Evolutionary conservation across 1,140 invertebrate species (phyloP).

Genomic region (Heterodera schachtii): DNA sequence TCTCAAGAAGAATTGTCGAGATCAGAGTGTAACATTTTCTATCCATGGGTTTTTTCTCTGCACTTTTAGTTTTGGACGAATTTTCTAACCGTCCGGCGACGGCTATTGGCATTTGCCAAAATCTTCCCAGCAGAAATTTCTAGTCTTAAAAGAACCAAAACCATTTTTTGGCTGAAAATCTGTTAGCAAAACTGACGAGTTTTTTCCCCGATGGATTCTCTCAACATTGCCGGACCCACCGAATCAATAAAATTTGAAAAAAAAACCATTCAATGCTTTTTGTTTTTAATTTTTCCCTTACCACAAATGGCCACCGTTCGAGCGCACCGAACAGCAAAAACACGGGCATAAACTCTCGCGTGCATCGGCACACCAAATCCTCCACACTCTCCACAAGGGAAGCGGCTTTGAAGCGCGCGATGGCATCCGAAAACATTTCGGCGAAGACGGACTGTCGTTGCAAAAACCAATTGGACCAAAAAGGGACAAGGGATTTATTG

Average conservation of each 20-base stretch:
- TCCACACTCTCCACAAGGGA: conserved; percentile 29
- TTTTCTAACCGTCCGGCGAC: too few species aligned
- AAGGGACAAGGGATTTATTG: background rate
- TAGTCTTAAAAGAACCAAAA: background rate
- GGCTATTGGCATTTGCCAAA: background rate
- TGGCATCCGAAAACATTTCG: conserved; percentile 42
- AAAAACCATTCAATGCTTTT: background rate
- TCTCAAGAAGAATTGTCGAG: too few species aligned
- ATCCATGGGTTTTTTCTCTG: too few species aligned
- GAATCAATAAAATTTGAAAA: too few species aligned
- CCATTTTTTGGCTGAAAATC: background rate
- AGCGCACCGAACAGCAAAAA: conserved; percentile 40
- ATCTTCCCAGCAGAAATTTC: background rate
- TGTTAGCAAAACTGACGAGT: too few species aligned
- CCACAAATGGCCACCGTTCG: conserved; percentile 36
- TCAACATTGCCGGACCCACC: too few species aligned
- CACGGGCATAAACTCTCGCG: conserved; percentile 31
- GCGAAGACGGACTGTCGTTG: conserved; percentile 29
- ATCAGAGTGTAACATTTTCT: too few species aligned
- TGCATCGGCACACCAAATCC: conserved; percentile 37
- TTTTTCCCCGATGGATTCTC: too few species aligned
- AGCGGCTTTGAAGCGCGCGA: conserved; percentile 42
- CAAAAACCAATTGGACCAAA: conserved; percentile 42
- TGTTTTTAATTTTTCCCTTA: background rate
- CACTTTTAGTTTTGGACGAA: too few species aligned